These are phyloP conservation scores for Folsomia candida DNA, from an alignment of 2,888 invertebrate genomes.

Conservation along the genomic window DNA sequence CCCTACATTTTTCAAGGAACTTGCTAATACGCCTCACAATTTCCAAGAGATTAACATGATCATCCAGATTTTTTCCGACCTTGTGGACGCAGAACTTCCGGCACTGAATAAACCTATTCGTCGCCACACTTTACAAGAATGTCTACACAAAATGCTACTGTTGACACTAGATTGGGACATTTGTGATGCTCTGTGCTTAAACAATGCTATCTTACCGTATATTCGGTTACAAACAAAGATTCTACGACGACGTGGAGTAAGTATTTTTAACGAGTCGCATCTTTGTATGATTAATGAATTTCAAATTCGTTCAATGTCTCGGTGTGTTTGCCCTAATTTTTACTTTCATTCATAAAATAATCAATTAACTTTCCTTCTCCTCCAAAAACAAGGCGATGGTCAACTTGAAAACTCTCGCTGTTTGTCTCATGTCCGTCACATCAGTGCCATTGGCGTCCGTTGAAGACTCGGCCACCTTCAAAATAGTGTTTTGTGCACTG, in stretches of 20 bases:
- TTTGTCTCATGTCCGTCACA: conserved; percentile 43
- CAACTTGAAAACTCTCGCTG: conserved; percentile 33
- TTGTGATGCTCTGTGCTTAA: conserved; percentile 13
- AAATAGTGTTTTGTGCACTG: conserved; percentile 34
- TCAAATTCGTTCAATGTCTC: too few species aligned
- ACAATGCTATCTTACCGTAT: conserved; percentile 30
- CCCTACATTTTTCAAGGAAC: too few species aligned
- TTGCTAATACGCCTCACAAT: too few species aligned
- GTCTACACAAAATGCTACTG: conserved; percentile 32
- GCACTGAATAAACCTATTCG: conserved; percentile 35
- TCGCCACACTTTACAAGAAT: conserved; percentile 28
- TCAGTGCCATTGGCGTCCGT: conserved; percentile 41
- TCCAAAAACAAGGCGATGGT: conserved; percentile 47
- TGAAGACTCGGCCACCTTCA: conserved; percentile 29
- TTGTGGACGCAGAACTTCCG: conserved; percentile 38
- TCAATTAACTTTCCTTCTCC: conserved; percentile 1
- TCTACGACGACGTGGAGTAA: conserved; percentile 42
- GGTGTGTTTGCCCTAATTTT: conserved; percentile 4
- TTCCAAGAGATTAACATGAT: too few species aligned
- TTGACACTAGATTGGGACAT: conserved; percentile 31
- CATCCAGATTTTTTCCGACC: conserved; percentile 24
- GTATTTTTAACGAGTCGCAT: too few species aligned
- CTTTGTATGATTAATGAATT: too few species aligned
- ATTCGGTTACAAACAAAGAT: conserved; percentile 40
- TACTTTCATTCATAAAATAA: conserved; percentile 10